Conservation (phyloP, 2,113 vertebrate species). For the Oryzias curvinotus region DNA sequence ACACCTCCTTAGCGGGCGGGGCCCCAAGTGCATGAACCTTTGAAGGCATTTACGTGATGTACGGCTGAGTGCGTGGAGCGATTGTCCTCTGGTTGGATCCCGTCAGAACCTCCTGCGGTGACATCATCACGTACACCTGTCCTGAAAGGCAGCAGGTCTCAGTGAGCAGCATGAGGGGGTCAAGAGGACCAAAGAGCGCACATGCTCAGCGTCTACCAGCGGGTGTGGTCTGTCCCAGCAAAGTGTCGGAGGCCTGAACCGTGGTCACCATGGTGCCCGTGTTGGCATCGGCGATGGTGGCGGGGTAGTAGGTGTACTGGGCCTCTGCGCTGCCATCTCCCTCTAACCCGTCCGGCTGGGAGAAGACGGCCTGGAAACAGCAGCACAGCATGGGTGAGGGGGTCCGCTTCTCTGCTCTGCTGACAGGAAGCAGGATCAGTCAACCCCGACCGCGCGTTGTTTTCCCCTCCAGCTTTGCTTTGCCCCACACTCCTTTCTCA, state of each 20-base stretch:
- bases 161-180: background rate
- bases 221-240: conserved; percentile 78
- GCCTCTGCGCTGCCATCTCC: conserved; percentile 74
- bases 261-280: conserved; percentile 80
- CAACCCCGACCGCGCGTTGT: no score
- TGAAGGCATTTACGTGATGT: conserved; percentile 81
- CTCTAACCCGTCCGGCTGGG: conserved; percentile 76
- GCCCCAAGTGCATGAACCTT: no score
- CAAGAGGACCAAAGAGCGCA: background rate
- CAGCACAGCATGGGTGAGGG: background rate
- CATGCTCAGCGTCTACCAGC: conserved; percentile 54
- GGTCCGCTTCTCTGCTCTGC: no score
- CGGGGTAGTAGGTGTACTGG: conserved; percentile 81
- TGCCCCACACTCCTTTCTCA: no score
- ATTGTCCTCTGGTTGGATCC: conserved; percentile 88
- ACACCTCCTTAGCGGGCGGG: no score
- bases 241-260: conserved; percentile 75
- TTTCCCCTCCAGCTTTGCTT: no score
- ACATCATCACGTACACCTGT: conserved; percentile 97
- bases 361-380: conserved; percentile 74
- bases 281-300: conserved; percentile 76
- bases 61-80: conserved; percentile 88
- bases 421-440: no score
- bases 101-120: conserved; percentile 90
- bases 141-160: conserved; percentile 69